These are phyloP conservation scores for Budorcas taxicolor DNA, from an alignment of 2,113 vertebrate species.

Conservation along the genomic window DNA sequence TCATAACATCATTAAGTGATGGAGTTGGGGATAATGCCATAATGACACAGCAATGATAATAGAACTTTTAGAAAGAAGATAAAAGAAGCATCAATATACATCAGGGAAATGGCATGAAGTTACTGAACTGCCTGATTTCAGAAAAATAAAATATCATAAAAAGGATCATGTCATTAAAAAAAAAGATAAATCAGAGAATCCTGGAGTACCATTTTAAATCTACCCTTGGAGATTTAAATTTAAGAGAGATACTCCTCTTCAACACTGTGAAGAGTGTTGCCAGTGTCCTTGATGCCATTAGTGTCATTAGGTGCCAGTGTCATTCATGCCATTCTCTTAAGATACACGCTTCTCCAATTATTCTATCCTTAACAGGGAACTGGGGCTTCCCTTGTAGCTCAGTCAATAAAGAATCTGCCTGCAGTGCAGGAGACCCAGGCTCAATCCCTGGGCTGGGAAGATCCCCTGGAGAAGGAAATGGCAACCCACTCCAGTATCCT, in stretches of 20 bases:
- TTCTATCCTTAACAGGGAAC: not conserved
- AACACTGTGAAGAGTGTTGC: not conserved
- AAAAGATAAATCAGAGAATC: not conserved
- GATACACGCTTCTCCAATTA: not conserved
- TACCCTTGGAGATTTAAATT: not conserved
- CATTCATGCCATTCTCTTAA: not conserved
- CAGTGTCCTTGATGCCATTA: no score
- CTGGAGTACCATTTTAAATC: not conserved
- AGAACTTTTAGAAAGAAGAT: not conserved
- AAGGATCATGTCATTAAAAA: not conserved
- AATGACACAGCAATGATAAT: not conserved
- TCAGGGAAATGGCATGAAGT: not conserved
- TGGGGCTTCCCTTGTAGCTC: not conserved
- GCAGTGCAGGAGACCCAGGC: not conserved
- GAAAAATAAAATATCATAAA: not conserved
- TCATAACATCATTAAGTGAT: not conserved
- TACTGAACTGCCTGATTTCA: constrained; percentile 7
- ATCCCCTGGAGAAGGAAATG: not conserved
- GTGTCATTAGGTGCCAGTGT: not conserved
- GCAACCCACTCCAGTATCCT: not conserved
- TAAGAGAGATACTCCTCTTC: not conserved
- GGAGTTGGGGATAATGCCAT: not conserved
- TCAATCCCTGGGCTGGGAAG: not conserved
- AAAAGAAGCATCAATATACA: not conserved
- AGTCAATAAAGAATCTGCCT: not conserved